These are phyloP conservation scores for Dicrostonyx torquatus DNA, from an alignment of 2,797 vertebrate genomes.

Conservation along the genomic window DNA sequence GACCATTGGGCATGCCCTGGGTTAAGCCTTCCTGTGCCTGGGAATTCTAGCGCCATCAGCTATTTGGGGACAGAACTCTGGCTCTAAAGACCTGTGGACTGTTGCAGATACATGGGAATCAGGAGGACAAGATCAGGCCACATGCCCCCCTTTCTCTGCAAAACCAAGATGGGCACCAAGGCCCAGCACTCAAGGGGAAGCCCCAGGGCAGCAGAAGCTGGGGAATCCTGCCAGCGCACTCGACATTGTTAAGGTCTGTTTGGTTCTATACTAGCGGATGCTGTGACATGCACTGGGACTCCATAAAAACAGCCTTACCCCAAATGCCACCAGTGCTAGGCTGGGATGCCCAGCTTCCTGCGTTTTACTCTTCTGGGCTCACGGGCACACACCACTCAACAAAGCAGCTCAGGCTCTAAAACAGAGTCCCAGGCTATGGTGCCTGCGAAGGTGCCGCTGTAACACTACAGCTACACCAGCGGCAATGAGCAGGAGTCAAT, in stretches of 20 bases:
- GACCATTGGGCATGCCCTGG: neutral
- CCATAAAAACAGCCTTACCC: neutral
- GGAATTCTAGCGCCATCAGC: too few relatives aligned
- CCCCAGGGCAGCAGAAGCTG: neutral
- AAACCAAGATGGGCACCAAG: neutral
- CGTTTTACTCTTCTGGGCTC: neutral
- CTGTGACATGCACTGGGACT: neutral
- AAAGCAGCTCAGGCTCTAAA: neutral
- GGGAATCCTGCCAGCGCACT: neutral
- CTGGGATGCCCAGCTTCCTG: neutral
- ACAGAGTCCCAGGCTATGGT: neutral
- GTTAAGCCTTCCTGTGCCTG: neutral
- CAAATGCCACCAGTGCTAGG: neutral
- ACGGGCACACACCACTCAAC: neutral
- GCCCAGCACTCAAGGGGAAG: neutral
- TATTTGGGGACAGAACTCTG: neutral
- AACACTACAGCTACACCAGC: too few relatives aligned
- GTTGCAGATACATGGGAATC: neutral
- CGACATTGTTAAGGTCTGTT: neutral
- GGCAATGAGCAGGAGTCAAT: neutral
- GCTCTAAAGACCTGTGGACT: neutral
- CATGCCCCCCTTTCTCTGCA: neutral
- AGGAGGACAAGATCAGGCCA: neutral
- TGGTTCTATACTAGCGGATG: too few relatives aligned
- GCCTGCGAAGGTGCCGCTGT: neutral